These are phyloP conservation scores for Pseudobourletiella spinata DNA, from an alignment of 1,140 invertebrate genomes.

Conservation along the genomic window DNA sequence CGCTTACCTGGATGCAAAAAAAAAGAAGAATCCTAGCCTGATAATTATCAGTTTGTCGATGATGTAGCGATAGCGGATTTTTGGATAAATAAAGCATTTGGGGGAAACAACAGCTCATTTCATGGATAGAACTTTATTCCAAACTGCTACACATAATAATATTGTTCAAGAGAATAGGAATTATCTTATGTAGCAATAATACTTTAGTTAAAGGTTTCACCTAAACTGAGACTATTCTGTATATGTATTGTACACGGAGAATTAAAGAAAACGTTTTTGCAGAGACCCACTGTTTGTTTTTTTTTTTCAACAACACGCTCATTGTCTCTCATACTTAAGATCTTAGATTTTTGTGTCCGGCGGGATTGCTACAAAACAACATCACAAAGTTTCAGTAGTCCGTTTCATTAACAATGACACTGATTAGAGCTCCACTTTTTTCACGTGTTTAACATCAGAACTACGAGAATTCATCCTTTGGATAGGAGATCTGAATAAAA, in stretches of 20 bases:
- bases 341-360: slow-evolving; percentile 3
- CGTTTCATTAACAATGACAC: neutral
- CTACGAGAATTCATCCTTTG: too few species aligned
- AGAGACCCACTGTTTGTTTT: slow-evolving; percentile 8
- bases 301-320: too few species aligned
- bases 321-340: neutral
- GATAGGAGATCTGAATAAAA: too few species aligned
- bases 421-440: slow-evolving; percentile 4
- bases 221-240: slow-evolving; percentile 10
- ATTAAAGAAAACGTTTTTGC: slow-evolving; percentile 3
- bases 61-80: too few species aligned
- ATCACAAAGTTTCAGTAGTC: slow-evolving; percentile 2
- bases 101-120: neutral
- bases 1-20: too few species aligned
- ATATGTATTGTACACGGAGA: slow-evolving; percentile 12
- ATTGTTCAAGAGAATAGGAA: slow-evolving; percentile 16
- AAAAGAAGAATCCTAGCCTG: too few species aligned
- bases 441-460: neutral
- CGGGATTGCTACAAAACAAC: slow-evolving; percentile 11
- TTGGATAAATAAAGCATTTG: too few species aligned
- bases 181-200: slow-evolving; percentile 11
- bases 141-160: slow-evolving; percentile 12
- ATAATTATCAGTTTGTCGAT: too few species aligned
- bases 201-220: slow-evolving; percentile 7
- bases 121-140: slow-evolving; percentile 11